phyloP scores from a whole-genome alignment of 2,888 invertebrate genomes.

The Heteropelma amictum region DNA sequence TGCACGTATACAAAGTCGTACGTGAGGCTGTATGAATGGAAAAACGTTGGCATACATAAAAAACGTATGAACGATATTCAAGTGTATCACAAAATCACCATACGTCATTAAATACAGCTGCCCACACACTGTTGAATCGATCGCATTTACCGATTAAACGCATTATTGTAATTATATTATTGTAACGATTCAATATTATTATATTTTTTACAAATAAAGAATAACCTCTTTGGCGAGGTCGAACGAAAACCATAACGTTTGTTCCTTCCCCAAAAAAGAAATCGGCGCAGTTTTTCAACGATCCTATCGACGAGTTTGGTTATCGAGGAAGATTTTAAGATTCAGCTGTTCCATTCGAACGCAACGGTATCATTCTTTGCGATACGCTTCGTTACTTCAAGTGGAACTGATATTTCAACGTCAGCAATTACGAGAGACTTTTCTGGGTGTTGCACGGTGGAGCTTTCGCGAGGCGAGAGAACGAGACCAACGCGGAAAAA shows the following conservation, averaged over 20 bases:
- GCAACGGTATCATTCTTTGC: neutral
- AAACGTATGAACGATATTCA: slow-evolving; percentile 2
- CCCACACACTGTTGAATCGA: slow-evolving; percentile 61
- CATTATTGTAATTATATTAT: slow-evolving; percentile 68
- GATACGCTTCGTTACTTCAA: slow-evolving; percentile 3
- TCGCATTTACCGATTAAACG: slow-evolving; percentile 53
- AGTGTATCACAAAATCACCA: slow-evolving; percentile 14
- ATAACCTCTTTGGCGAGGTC: slow-evolving; percentile 58
- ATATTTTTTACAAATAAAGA: slow-evolving; percentile 78
- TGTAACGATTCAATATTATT: slow-evolving; percentile 73
- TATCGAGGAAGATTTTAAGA: no score
- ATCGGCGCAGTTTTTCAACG: no score
- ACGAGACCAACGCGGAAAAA: slow-evolving; percentile 4
- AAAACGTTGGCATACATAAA: neutral
- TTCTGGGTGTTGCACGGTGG: slow-evolving; percentile 18
- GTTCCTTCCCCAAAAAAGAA: neutral
- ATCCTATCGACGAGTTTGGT: no score
- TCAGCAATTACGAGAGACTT: slow-evolving; percentile 45
- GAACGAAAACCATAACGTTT: slow-evolving; percentile 28
- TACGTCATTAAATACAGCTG: slow-evolving; percentile 60
- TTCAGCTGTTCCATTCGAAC: no score
- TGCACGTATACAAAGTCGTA: no score
- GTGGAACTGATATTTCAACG: slow-evolving; percentile 34
- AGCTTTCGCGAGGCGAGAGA: slow-evolving; percentile 11
- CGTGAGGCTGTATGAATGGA: no score